phyloP scores from a whole-genome alignment of 2,888 invertebrate genomes.

The Dynastes grantii region DNA sequence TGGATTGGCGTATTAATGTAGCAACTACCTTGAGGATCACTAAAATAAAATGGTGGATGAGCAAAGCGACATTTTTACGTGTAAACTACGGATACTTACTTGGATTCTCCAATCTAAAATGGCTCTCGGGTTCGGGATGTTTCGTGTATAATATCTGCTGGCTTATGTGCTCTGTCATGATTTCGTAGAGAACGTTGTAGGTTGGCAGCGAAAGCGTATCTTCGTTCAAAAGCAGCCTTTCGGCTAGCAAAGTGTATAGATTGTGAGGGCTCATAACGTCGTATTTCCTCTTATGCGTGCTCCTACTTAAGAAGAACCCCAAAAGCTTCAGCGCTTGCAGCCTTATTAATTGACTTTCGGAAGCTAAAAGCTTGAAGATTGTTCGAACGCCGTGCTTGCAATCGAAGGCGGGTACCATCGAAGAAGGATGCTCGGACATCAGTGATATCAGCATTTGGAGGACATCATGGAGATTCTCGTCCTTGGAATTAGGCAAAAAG shows the following conservation, averaged over 20 bases:
- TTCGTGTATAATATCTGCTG: conserved; percentile 94
- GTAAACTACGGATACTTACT: conserved; percentile 77
- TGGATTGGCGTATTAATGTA: conserved; percentile 95
- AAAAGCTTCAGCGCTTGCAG: conserved; percentile 96
- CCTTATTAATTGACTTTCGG: conserved; percentile 96
- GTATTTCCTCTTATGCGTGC: conserved; percentile 98
- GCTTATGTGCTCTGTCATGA: conserved; percentile 97
- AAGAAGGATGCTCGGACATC: conserved; percentile 98
- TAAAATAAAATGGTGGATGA: conserved; percentile 69
- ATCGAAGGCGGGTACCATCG: conserved; percentile 99
- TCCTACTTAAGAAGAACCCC: conserved; percentile 97
- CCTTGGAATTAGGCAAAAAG: conserved; percentile 72
- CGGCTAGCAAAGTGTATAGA: conserved; percentile 96
- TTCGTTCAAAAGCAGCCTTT: conserved; percentile 90
- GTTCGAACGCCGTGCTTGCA: conserved; percentile 96
- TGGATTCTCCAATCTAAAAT: conserved; percentile 96
- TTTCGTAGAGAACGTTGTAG: conserved; percentile 99
- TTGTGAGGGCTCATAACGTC: conserved; percentile 99
- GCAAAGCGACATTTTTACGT: background rate
- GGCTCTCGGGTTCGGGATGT: conserved; percentile 96
- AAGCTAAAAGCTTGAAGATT: conserved; percentile 96
- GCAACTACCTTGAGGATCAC: conserved; percentile 99
- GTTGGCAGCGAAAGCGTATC: conserved; percentile 93
- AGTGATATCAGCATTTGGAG: conserved; percentile 96
- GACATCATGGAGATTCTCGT: conserved; percentile 98